Percentiles rank a stretch among this genome's conserved stretches.
Evolutionary conservation across 2,113 vertebrate genomes (phyloP).

Genomic region (Stegastes partitus): DNA sequence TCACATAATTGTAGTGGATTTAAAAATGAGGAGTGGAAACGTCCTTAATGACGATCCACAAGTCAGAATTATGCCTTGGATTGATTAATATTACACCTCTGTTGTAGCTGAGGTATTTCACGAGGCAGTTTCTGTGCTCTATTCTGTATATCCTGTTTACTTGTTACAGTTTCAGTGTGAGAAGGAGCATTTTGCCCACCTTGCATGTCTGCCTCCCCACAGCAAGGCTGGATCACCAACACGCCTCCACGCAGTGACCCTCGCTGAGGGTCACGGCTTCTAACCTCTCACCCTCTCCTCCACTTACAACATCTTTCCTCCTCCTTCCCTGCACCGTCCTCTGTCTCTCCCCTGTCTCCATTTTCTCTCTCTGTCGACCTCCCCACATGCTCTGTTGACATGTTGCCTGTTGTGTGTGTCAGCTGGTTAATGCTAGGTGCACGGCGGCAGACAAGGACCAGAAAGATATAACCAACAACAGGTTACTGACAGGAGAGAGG

Average conservation of each 20-base stretch:
- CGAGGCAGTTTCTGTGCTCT: neutral
- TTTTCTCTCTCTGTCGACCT: conserved; percentile 31
- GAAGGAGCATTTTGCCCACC: conserved; percentile 55
- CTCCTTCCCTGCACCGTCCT: conserved; percentile 41
- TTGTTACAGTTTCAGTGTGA: conserved; percentile 1
- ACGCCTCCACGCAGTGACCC: conserved; percentile 50
- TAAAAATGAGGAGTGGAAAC: no score
- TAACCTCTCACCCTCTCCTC: conserved; percentile 70
- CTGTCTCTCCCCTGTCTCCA: conserved; percentile 37
- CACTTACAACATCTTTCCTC: conserved; percentile 55
- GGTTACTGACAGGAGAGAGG: conserved; percentile 99
- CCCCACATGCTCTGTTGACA: conserved; percentile 68
- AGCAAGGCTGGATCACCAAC: conserved; percentile 68
- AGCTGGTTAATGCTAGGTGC: conserved; percentile 98
- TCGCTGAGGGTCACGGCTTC: conserved; percentile 47
- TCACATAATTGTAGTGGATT: no score
- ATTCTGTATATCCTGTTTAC: neutral
- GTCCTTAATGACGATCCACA: no score
- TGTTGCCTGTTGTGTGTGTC: conserved; percentile 86
- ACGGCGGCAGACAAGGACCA: conserved; percentile 98
- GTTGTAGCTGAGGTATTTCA: no score
- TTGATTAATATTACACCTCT: no score
- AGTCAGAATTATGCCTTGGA: no score
- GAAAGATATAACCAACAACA: conserved; percentile 99
- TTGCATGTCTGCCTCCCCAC: conserved; percentile 74